These are phyloP conservation scores for Parnassius orleans DNA, from an alignment of 2,888 invertebrate genomes.

Conservation along the genomic window DNA sequence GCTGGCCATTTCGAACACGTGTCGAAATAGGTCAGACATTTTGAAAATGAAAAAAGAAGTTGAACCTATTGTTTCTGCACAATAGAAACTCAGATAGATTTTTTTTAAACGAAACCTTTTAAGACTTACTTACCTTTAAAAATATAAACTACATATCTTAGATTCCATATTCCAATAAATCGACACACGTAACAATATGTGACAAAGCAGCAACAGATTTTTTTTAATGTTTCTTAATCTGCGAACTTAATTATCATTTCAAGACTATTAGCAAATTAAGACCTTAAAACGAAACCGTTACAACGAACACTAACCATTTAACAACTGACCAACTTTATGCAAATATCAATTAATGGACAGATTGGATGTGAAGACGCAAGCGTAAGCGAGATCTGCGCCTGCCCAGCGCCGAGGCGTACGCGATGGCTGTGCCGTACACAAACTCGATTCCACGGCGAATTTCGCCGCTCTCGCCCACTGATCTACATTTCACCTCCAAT, in stretches of 20 bases:
- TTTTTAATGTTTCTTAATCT: background rate
- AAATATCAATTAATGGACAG: conserved; percentile 21
- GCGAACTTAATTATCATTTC: conserved; percentile 1
- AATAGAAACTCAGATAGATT: background rate
- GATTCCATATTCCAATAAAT: too few species aligned
- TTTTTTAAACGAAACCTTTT: too few species aligned
- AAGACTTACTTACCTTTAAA: too few species aligned
- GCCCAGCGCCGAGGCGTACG: conserved; percentile 23
- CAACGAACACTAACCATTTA: conserved; percentile 16
- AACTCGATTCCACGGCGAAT: conserved; percentile 63
- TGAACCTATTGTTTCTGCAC: conserved; percentile 14
- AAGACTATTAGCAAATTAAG: conserved; percentile 14
- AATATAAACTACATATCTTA: too few species aligned
- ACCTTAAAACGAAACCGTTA: conserved; percentile 16
- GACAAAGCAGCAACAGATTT: too few species aligned
- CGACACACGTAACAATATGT: too few species aligned
- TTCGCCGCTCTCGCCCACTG: conserved; percentile 81
- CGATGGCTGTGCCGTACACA: conserved; percentile 33
- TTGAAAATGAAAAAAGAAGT: conserved; percentile 17
- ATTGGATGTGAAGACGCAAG: conserved; percentile 13
- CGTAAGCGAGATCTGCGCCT: conserved; percentile 27
- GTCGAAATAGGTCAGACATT: conserved; percentile 32
- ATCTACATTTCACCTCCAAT: conserved; percentile 81
- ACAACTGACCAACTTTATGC: conserved; percentile 15
- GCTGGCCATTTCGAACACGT: conserved; percentile 31